These are phyloP conservation scores for Ricordea florida DNA, from an alignment of 92 coral and sea anemone species.

Conservation along the genomic window DNA sequence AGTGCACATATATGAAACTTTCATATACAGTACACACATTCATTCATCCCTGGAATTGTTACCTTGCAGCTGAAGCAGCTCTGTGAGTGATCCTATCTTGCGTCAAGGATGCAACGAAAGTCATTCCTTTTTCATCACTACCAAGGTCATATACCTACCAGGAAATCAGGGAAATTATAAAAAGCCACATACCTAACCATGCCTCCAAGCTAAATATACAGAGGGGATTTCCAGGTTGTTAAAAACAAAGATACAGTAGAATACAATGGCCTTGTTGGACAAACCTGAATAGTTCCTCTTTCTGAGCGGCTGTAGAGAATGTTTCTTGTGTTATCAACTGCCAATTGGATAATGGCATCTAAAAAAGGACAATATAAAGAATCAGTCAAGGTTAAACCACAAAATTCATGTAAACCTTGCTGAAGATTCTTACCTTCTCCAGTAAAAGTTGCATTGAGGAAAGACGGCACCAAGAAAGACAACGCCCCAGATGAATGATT, in stretches of 20 bases:
- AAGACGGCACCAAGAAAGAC: constrained; percentile 90
- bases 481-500: constrained; percentile 92
- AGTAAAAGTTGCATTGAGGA: constrained; percentile 80
- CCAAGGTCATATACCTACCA: constrained; percentile 92
- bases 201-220: not conserved
- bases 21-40: not conserved
- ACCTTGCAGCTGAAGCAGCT: constrained; percentile 88
- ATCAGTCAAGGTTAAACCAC: not conserved
- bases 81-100: constrained; percentile 89
- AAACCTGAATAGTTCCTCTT: constrained; percentile 89
- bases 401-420: not conserved
- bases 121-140: constrained; percentile 69
- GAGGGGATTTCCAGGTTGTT: too few species aligned
- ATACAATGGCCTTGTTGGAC: not conserved
- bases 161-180: not conserved
- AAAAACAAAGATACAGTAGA: too few species aligned
- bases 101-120: constrained; percentile 65
- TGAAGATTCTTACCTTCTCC: constrained; percentile 77
- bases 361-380: not conserved
- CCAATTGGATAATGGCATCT: constrained; percentile 94
- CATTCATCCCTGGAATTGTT: not conserved
- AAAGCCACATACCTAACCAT: not conserved
- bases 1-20: not conserved
- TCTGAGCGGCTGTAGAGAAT: constrained; percentile 90
- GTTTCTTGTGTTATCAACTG: constrained; percentile 95